Percentiles rank a stretch among this genome's conserved stretches.
Evolutionary conservation across 2,888 invertebrate species (phyloP).

Genomic region (Saturnia pavonia): DNA sequence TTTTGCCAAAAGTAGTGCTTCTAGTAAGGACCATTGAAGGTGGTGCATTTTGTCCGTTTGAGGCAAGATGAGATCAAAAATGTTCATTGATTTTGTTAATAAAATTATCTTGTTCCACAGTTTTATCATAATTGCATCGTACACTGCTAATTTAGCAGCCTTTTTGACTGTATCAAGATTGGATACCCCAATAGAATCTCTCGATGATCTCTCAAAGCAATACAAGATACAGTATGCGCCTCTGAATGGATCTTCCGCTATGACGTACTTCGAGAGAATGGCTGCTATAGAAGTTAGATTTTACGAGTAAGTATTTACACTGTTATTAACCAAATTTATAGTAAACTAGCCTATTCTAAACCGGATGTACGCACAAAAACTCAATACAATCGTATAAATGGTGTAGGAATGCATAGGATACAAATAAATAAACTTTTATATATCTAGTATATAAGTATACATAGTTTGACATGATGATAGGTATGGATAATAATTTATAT

Average conservation of each 20-base stretch:
- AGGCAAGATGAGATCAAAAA: neutral
- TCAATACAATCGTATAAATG: no score
- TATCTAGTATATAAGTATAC: no score
- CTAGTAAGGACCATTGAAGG: no score
- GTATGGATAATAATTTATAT: no score
- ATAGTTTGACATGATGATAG: neutral
- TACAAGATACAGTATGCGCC: slow-evolving; percentile 98
- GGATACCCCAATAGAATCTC: slow-evolving; percentile 94
- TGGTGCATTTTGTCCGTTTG: no score
- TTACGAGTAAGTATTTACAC: slow-evolving; percentile 88
- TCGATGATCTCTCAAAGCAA: slow-evolving; percentile 97
- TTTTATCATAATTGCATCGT: slow-evolving; percentile 99
- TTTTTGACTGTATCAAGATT: slow-evolving; percentile 96
- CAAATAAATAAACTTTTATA: no score
- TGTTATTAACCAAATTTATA: neutral
- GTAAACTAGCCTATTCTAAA: neutral
- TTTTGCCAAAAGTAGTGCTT: no score
- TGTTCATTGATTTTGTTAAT: neutral
- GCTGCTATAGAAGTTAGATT: slow-evolving; percentile 96
- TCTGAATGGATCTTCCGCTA: slow-evolving; percentile 91
- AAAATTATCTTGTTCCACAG: slow-evolving; percentile 44
- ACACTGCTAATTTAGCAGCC: slow-evolving; percentile 98
- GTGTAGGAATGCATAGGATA: no score
- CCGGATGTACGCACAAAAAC: no score
- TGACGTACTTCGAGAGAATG: slow-evolving; percentile 98